A percentile compares a stretch with the other conserved stretches of the same genome.
phyloP scores from a whole-genome alignment of 2,888 invertebrate genomes.

The Xestobium rufovillosum region DNA sequence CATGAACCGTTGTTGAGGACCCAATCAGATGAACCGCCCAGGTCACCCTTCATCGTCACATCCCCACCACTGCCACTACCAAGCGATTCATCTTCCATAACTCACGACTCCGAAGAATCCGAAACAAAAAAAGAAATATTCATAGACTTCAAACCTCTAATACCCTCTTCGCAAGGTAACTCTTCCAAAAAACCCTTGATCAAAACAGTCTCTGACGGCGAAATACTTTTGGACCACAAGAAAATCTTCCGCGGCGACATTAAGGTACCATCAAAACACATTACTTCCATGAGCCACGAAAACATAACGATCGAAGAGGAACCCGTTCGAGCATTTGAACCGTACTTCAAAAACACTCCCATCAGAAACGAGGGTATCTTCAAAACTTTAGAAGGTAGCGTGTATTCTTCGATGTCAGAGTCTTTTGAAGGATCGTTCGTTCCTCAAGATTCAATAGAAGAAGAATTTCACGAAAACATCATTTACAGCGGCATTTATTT shows the following conservation, averaged over 20 bases:
- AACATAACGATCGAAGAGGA: constrained; percentile 40
- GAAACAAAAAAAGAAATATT: constrained; percentile 69
- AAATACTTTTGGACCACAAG: constrained; percentile 58
- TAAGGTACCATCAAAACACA: constrained; percentile 42
- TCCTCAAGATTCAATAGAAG: constrained; percentile 48
- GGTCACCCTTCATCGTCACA: constrained; percentile 61
- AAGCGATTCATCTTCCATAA: constrained; percentile 37
- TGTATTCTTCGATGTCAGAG: constrained; percentile 36
- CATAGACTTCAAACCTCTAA: constrained; percentile 74
- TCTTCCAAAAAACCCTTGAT: constrained; percentile 49
- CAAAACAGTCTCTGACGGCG: constrained; percentile 75
- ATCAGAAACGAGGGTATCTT: constrained; percentile 54
- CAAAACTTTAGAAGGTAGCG: constrained; percentile 35
- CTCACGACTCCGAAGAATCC: constrained; percentile 39
- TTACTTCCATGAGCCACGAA: constrained; percentile 57
- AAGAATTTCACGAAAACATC: constrained; percentile 76
- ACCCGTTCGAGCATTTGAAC: constrained; percentile 28
- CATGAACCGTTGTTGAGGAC: constrained; percentile 76
- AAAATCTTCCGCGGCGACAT: constrained; percentile 46
- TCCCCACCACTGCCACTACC: constrained; percentile 42
- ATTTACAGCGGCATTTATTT: constrained; percentile 65
- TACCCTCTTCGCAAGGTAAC: constrained; percentile 27
- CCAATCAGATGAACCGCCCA: constrained; percentile 76
- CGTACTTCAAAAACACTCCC: constrained; percentile 49
- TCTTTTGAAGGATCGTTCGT: constrained; percentile 31